Conservation (phyloP, 2,113 vertebrate genomes). For the Athene noctua region DNA sequence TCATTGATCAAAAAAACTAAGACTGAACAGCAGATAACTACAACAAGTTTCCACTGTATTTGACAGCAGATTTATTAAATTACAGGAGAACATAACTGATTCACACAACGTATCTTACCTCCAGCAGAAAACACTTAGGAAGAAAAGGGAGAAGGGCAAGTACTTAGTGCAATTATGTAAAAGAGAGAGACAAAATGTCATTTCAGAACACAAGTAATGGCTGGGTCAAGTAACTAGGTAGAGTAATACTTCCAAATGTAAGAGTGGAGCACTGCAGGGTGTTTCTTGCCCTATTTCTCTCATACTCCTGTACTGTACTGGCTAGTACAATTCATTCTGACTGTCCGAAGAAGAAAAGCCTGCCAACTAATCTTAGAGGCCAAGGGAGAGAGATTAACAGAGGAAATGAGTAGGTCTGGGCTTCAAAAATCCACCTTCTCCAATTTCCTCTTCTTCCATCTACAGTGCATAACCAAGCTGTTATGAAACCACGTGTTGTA, state of each 20-base stretch:
- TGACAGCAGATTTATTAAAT: constrained; percentile 4
- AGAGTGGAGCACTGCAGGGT: neutral
- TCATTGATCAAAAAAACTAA: neutral
- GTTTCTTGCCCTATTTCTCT: neutral
- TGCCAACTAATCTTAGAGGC: neutral
- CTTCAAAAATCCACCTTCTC: constrained; percentile 37
- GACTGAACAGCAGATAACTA: neutral
- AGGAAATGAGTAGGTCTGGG: neutral
- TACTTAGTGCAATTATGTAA: neutral
- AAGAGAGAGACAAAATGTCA: neutral
- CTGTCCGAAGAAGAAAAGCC: neutral
- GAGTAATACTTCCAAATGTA: neutral
- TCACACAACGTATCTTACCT: neutral
- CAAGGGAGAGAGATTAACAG: neutral
- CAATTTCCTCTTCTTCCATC: neutral
- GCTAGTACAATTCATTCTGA: neutral
- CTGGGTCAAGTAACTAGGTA: neutral
- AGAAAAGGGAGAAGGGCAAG: neutral
- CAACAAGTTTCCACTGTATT: neutral
- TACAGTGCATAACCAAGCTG: neutral
- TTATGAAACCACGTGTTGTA: neutral
- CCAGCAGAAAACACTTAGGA: neutral
- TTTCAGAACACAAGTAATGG: neutral
- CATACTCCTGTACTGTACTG: neutral
- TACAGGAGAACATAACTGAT: neutral